Percentiles rank a stretch among this genome's conserved stretches.
phyloP scores from a whole-genome alignment of 2,888 invertebrate species.

The Graphium colonna region DNA sequence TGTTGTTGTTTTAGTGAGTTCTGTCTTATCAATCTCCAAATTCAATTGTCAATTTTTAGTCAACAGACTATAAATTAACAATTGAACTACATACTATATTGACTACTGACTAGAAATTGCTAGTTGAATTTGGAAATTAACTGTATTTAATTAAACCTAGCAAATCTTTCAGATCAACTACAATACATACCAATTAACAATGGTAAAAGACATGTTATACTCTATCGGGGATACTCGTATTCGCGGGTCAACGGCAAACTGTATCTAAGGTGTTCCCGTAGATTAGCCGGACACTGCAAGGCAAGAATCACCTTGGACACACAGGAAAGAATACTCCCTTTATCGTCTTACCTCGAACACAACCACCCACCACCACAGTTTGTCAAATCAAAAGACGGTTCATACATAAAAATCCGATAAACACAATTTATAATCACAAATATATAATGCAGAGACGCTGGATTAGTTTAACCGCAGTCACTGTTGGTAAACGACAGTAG shows the following conservation, averaged over 20 bases:
- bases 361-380: slow-evolving; percentile 35
- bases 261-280: slow-evolving; percentile 19
- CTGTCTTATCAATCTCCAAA: too few relatives aligned
- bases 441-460: too few relatives aligned
- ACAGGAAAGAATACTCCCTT: slow-evolving; percentile 2
- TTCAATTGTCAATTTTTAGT: too few relatives aligned
- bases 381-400: slow-evolving; percentile 4
- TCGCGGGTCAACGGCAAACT: slow-evolving; percentile 4
- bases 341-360: slow-evolving; percentile 27
- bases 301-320: slow-evolving; percentile 18
- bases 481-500: too few relatives aligned
- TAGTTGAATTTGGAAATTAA: too few relatives aligned
- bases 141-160: too few relatives aligned
- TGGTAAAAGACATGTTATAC: slow-evolving; percentile 20
- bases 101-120: too few relatives aligned
- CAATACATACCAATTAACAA: slow-evolving; percentile 5
- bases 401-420: slow-evolving; percentile 19
- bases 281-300: background rate
- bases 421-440: too few relatives aligned
- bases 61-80: too few relatives aligned
- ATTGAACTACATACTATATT: too few relatives aligned
- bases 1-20: too few relatives aligned
- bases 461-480: too few relatives aligned
- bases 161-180: background rate
- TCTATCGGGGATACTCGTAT: slow-evolving; percentile 18